These are phyloP conservation scores for Apis mellifera DNA, from an alignment of 1,140 invertebrate genomes.

Conservation along the genomic window DNA sequence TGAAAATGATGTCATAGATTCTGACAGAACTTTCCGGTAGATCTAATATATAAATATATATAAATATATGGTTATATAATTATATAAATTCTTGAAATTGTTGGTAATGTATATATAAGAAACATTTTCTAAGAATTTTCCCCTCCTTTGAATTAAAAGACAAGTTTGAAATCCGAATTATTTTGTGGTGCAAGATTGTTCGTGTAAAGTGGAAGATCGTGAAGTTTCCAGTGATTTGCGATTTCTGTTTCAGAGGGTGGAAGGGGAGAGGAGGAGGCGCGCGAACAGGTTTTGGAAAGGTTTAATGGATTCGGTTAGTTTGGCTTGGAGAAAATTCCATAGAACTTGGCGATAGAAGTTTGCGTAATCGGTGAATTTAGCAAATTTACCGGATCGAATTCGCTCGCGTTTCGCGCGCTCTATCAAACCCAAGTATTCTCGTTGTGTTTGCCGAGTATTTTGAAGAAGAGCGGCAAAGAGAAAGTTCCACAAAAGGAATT, in stretches of 20 bases:
- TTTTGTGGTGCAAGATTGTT: not conserved
- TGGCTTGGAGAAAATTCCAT: not conserved
- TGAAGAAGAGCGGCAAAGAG: too few relatives aligned
- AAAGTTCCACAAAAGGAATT: not conserved
- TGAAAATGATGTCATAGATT: too few relatives aligned
- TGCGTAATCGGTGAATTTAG: conserved; percentile 21
- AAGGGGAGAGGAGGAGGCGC: conserved; percentile 11
- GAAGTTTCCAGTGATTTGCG: not conserved
- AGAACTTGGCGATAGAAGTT: conserved; percentile 8
- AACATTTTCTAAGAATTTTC: too few relatives aligned
- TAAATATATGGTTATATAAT: too few relatives aligned
- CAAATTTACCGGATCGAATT: conserved; percentile 1
- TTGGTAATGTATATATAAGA: too few relatives aligned
- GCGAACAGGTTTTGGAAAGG: conserved; percentile 6
- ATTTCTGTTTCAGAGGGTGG: conserved; percentile 13
- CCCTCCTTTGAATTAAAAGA: too few relatives aligned
- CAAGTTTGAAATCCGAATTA: too few relatives aligned
- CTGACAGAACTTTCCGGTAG: too few relatives aligned
- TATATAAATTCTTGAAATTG: too few relatives aligned
- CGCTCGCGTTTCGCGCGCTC: not conserved
- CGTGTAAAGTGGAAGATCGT: too few relatives aligned
- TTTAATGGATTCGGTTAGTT: conserved; percentile 19
- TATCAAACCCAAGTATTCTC: not conserved
- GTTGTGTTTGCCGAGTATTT: not conserved
- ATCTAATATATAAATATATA: too few relatives aligned